Conservation (phyloP, 2,113 vertebrate genomes). For the Promerops cafer region DNA sequence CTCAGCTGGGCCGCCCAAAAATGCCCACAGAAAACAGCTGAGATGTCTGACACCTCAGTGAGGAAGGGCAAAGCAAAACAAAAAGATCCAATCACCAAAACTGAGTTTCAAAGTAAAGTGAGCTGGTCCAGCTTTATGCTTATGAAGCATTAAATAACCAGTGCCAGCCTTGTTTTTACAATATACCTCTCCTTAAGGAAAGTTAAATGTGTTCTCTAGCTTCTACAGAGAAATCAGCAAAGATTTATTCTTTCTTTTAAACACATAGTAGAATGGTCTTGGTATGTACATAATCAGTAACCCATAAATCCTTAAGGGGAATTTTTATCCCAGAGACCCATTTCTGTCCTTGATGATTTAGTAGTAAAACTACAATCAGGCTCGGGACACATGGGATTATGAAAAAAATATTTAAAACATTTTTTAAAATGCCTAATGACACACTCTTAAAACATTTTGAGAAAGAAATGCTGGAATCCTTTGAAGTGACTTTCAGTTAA, state of each 20-base stretch:
- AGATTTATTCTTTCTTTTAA: slow-evolving; percentile 4
- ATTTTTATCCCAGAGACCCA: neutral
- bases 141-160: neutral
- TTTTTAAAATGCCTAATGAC: neutral
- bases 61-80: neutral
- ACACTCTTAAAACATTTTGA: neutral
- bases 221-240: neutral
- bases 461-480: neutral
- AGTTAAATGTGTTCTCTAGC: neutral
- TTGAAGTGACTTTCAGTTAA: neutral
- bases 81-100: neutral
- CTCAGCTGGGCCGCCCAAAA: neutral
- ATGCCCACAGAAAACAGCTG: neutral
- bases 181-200: neutral
- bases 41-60: neutral
- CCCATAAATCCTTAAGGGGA: neutral
- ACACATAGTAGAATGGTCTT: neutral
- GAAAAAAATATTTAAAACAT: neutral
- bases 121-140: neutral
- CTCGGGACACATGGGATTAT: neutral
- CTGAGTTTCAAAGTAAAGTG: neutral
- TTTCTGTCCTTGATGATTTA: neutral
- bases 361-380: neutral
- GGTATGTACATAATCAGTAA: neutral
- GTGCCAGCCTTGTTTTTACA: neutral